These are phyloP conservation scores for Crotalus viridis DNA, from an alignment of 2,113 vertebrate species.

Conservation along the genomic window DNA sequence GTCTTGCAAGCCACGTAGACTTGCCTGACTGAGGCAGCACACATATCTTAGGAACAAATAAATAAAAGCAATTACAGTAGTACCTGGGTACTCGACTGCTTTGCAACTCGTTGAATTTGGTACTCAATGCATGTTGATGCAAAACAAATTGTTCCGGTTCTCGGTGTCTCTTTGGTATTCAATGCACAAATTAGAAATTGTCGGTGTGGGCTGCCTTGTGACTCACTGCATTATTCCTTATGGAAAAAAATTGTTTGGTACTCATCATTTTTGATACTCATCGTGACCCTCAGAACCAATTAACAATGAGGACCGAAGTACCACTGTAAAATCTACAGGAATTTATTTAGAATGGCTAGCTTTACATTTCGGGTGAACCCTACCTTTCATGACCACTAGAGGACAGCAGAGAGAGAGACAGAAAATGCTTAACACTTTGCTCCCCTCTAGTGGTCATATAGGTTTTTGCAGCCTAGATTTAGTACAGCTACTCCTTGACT, in stretches of 20 bases:
- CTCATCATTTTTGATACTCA: no score
- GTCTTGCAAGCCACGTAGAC: not conserved
- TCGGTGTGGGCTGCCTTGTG: no score
- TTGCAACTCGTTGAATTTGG: no score
- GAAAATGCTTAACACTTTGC: not conserved
- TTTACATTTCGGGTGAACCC: not conserved
- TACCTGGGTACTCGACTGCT: no score
- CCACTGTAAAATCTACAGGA: not conserved
- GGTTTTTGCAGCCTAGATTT: not conserved
- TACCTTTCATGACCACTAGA: not conserved
- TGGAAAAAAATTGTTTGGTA: no score
- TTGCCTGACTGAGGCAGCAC: not conserved
- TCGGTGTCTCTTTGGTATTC: no score
- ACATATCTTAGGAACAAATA: not conserved
- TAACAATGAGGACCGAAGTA: no score
- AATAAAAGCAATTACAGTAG: not conserved
- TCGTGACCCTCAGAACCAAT: no score
- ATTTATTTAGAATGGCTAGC: not conserved
- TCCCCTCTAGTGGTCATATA: not conserved
- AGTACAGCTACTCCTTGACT: not conserved
- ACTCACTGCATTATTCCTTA: no score
- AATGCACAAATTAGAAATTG: no score
- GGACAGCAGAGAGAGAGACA: not conserved
- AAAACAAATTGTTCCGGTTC: no score
- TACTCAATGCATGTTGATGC: no score